Evolutionary conservation across 2,888 invertebrate species (phyloP), one percentile per base, ranked within the genome.

Genomic region (Teleiodes luculella): DNA sequence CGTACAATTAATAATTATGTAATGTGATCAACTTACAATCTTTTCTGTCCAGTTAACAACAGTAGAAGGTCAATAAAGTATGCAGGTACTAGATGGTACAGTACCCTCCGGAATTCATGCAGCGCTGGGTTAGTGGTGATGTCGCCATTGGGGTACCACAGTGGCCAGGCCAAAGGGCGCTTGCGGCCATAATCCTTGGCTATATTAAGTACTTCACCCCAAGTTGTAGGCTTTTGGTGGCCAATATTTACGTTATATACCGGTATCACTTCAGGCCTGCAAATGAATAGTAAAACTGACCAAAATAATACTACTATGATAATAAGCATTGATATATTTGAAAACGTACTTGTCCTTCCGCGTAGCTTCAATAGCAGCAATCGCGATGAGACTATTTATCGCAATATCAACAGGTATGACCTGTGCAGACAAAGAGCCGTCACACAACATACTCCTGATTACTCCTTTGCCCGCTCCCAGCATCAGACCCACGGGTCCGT

Each of bases 231-330:
- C 65, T 95, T 92, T 37, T 95, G 91, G 45, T 94, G 93, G 10
- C 97, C 96, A 55, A 95, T 94, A 36, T 97, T 97, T 63, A 97
- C 91, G 76, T 99, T 98, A 86, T 95, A 97, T 3, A 98, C 95
- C 0, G 96, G 95, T 43, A 96, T 91, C 45, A 88, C 87, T 53
- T 90, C 84, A 0, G 91, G 72, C 63, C 95, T 95, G 76, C 41
- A 87, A 86, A 28, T 5, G 14, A 2, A 33, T 3, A 11, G 3
- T 33, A 33, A 33, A n/a, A 33, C n/a, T 3, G 11, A 33, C 8
- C 33, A 10, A 11, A 33, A 8, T 2, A 11, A 33, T n/a, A n/a
- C n/a, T n/a, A n/a, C n/a, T n/a, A n/a, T n/a, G n/a, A n/a, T n/a
- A n/a, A n/a, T n/a, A n/a, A n/a, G n/a, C n/a, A n/a, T n/a, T n/a